These are phyloP conservation scores for Phortica magna DNA, from an alignment of 2,888 invertebrate genomes.

Conservation along the genomic window DNA sequence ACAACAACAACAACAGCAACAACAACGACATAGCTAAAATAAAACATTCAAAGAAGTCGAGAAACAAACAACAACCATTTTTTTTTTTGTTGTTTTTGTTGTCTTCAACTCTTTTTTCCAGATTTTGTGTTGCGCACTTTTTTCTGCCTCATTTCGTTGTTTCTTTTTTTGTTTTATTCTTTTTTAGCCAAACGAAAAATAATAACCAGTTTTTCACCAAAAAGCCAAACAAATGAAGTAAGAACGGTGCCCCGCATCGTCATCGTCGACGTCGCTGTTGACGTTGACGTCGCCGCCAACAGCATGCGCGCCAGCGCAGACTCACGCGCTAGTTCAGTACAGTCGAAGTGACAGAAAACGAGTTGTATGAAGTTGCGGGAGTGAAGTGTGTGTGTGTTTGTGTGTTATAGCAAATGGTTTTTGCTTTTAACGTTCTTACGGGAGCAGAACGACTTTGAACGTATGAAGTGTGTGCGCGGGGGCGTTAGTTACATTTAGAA, in stretches of 20 bases:
- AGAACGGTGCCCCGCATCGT: conserved; percentile 41
- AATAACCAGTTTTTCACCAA: conserved; percentile 76
- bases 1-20: conserved; percentile 50
- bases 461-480: conserved; percentile 62
- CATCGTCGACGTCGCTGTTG: too few relatives aligned
- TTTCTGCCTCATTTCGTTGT: conserved; percentile 36
- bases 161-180: conserved; percentile 39
- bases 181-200: conserved; percentile 51
- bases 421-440: too few relatives aligned
- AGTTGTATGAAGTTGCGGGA: conserved; percentile 20
- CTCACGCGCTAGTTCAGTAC: background rate
- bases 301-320: background rate
- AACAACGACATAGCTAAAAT: conserved; percentile 55
- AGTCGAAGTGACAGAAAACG: conserved; percentile 29
- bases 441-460: conserved; percentile 48
- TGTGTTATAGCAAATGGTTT: too few relatives aligned
- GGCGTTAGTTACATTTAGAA: background rate
- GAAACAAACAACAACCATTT: conserved; percentile 41
- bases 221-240: conserved; percentile 73
- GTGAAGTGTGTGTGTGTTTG: background rate
- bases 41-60: conserved; percentile 40
- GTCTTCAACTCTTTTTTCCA: conserved; percentile 15
- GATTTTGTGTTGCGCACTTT: conserved; percentile 30
- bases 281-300: background rate
- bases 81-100: conserved; percentile 35